Evolutionary conservation across 2,113 vertebrate genomes (phyloP).

Genomic region (Rhinoptilus africanus): DNA sequence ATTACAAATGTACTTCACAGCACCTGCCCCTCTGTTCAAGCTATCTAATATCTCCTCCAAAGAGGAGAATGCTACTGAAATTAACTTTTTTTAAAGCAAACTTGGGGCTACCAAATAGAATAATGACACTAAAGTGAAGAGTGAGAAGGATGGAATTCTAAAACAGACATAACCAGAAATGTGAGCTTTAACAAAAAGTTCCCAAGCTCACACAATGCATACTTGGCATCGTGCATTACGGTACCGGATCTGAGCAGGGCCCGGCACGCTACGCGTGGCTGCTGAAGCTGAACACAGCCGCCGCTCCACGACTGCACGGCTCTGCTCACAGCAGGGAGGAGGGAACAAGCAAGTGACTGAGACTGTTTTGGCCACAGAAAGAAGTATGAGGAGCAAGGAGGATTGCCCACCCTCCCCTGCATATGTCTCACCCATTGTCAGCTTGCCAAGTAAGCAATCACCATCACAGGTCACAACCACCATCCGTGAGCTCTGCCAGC

Average conservation of each 20-base stretch:
- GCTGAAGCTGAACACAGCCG: neutral
- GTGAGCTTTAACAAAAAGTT: neutral
- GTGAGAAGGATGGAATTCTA: neutral
- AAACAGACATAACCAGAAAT: neutral
- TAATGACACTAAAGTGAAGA: neutral
- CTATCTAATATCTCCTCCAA: neutral
- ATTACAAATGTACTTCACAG: neutral
- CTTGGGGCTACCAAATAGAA: neutral
- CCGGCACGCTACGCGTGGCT: neutral
- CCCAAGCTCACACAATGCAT: neutral
- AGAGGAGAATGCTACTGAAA: neutral
- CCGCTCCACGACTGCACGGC: neutral
- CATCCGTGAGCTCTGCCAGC: neutral
- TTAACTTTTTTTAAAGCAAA: neutral
- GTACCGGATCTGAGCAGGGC: neutral
- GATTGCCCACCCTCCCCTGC: neutral
- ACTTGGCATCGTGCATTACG: neutral
- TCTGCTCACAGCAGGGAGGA: neutral
- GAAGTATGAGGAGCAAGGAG: neutral
- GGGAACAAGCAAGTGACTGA: neutral
- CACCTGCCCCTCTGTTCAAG: neutral
- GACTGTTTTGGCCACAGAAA: neutral
- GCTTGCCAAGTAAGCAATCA: neutral
- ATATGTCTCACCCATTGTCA: neutral
- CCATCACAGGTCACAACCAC: neutral